A percentile compares a stretch with the other conserved stretches of the same genome.
Evolutionary conservation across 1,140 invertebrate genomes (phyloP).

Genomic region (Cepaea nemoralis): DNA sequence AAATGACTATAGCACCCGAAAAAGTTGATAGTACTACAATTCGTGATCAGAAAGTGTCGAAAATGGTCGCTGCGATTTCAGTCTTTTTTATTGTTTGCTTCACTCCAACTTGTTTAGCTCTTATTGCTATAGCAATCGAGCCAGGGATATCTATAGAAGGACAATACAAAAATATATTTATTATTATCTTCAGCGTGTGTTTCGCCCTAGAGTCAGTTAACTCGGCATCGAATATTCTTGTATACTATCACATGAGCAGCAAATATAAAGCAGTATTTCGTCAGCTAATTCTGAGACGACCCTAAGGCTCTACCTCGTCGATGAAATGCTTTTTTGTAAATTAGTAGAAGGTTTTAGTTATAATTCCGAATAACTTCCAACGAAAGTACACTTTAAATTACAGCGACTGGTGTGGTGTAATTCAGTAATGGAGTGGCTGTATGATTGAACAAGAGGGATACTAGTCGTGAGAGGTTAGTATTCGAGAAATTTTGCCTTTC

Average conservation of each 20-base stretch:
- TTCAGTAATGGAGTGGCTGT: too few relatives aligned
- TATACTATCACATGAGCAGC: neutral
- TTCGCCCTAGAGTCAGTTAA: constrained; percentile 1
- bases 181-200: neutral
- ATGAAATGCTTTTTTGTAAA: too few relatives aligned
- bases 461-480: too few relatives aligned
- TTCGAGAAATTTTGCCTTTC: too few relatives aligned
- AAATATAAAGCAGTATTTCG: neutral
- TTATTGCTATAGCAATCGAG: neutral
- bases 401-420: too few relatives aligned
- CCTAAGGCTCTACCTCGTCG: too few relatives aligned
- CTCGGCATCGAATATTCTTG: neutral
- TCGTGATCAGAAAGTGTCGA: constrained; percentile 10
- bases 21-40: neutral
- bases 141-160: neutral
- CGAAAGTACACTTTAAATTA: too few relatives aligned
- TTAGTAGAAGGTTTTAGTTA: too few relatives aligned
- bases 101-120: neutral
- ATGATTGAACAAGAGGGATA: too few relatives aligned
- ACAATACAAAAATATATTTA: neutral
- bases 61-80: constrained; percentile 12
- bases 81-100: constrained; percentile 18
- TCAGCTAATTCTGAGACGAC: neutral
- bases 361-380: too few relatives aligned
- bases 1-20: neutral